phyloP scores from a whole-genome alignment of 1,140 invertebrate genomes.

The Pseudomyrmex concolor region DNA sequence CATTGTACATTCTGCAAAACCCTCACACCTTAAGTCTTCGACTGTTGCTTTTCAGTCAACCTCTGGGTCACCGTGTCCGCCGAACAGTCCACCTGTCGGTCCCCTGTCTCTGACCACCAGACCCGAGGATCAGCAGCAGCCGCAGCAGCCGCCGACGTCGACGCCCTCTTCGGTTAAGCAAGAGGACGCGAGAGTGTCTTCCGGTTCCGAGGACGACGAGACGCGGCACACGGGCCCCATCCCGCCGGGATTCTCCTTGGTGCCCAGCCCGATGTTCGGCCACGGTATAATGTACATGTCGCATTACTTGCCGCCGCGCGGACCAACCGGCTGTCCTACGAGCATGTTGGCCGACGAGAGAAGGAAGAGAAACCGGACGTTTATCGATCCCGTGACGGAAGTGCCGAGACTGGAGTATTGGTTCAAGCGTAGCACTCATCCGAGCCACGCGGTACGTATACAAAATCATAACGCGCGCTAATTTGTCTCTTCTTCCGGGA shows the following conservation, averaged over 20 bases:
- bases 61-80: constrained; percentile 83
- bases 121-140: constrained; percentile 80
- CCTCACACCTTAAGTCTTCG: not conserved
- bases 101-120: constrained; percentile 89
- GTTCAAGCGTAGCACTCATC: constrained; percentile 99
- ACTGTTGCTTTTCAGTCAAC: constrained; percentile 76
- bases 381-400: constrained; percentile 99
- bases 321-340: constrained; percentile 86
- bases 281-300: constrained; percentile 97
- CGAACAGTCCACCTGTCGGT: constrained; percentile 87
- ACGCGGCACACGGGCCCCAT: constrained; percentile 84
- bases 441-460: constrained; percentile 90
- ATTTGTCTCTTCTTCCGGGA: constrained; percentile 43
- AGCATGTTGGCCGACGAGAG: constrained; percentile 92
- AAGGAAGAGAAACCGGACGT: constrained; percentile 97
- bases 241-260: constrained; percentile 89
- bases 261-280: constrained; percentile 93
- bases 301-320: constrained; percentile 88
- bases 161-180: constrained; percentile 81
- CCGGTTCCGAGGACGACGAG: constrained; percentile 84
- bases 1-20: no score
- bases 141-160: constrained; percentile 74
- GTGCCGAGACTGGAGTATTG: constrained; percentile 98
- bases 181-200: constrained; percentile 83
- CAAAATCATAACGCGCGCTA: constrained; percentile 35